Conservation (phyloP, 2,888 invertebrate species). For the Diaprepes abbreviatus region DNA sequence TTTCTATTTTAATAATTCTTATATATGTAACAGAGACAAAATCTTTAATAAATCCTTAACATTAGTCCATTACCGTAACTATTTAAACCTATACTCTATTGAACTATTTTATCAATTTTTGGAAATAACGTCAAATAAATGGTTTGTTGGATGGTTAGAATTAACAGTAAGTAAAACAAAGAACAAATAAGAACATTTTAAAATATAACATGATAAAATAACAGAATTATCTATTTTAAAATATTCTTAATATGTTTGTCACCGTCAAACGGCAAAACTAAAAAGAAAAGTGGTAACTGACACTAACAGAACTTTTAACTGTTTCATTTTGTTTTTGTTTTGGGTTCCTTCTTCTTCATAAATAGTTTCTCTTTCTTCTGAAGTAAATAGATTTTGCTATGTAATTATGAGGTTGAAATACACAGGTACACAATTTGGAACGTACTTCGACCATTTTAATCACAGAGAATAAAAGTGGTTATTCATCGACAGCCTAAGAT, state of each 20-base stretch:
- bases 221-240: neutral
- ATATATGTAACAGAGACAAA: neutral
- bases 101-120: constrained; percentile 11
- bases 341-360: neutral
- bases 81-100: neutral
- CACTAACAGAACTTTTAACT: constrained; percentile 2
- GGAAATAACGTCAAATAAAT: neutral
- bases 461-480: constrained; percentile 31
- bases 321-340: constrained; percentile 36
- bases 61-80: constrained; percentile 3
- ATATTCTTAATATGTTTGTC: neutral
- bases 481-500: neutral
- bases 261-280: neutral
- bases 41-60: neutral
- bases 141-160: neutral
- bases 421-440: constrained; percentile 62
- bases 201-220: neutral
- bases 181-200: neutral
- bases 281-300: constrained; percentile 13
- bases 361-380: constrained; percentile 7
- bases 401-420: constrained; percentile 55
- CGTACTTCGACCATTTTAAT: constrained; percentile 44
- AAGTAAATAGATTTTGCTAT: constrained; percentile 43
- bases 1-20: constrained; percentile 7
- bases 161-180: neutral